Evolutionary conservation across 2,113 vertebrate genomes (phyloP).

Genomic region (Camelus dromedarius): DNA sequence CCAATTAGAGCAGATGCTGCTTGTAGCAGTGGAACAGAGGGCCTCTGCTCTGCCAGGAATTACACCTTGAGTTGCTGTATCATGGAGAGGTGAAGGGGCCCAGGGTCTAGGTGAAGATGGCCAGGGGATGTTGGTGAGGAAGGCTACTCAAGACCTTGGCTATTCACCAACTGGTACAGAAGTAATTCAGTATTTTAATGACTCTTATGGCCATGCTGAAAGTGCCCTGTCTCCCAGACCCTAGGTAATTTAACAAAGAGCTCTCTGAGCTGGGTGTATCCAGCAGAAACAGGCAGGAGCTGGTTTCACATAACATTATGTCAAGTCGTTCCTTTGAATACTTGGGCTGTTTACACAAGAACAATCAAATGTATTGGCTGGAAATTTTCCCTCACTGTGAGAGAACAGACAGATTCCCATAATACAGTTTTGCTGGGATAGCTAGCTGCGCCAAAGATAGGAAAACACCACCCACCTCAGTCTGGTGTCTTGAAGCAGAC

Average conservation of each 20-base stretch:
- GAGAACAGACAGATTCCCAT: conserved; percentile 61
- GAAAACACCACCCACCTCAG: conserved; percentile 71
- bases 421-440: conserved; percentile 50
- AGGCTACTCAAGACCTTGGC: background rate
- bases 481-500: conserved; percentile 69
- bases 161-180: background rate
- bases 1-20: background rate
- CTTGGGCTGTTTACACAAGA: conserved; percentile 60
- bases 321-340: conserved; percentile 54
- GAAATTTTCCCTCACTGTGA: conserved; percentile 58
- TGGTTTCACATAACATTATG: conserved; percentile 57
- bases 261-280: background rate
- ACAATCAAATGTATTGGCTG: conserved; percentile 65
- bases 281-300: conserved; percentile 56
- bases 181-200: background rate
- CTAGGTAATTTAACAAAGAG: background rate
- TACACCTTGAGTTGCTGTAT: rapidly evolving
- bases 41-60: background rate
- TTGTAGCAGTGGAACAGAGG: background rate
- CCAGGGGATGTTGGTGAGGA: background rate
- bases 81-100: background rate
- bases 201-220: background rate
- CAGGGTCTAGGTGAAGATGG: background rate
- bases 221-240: background rate
- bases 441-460: conserved; percentile 44